A percentile compares a stretch with the other conserved stretches of the same genome.
Conservation (phyloP, 2,113 vertebrate species). For the Oryctolagus cuniculus region DNA sequence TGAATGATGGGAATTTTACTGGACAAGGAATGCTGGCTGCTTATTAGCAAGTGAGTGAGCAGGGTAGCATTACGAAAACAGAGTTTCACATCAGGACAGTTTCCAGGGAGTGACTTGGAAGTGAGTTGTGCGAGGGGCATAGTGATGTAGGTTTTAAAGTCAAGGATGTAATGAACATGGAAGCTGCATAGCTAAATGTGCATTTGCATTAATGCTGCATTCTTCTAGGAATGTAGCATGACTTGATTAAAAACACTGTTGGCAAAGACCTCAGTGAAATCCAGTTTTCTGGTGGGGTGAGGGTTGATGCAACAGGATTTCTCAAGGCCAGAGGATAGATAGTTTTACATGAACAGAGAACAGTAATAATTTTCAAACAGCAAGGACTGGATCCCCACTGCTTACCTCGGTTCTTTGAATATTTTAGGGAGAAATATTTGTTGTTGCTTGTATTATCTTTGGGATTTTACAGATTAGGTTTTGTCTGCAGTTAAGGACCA, state of each 20-base stretch:
- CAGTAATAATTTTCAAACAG: background rate
- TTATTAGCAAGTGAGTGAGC: background rate
- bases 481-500: background rate
- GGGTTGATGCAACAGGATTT: background rate
- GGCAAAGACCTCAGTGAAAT: background rate
- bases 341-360: background rate
- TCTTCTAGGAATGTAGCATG: background rate
- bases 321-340: background rate
- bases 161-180: background rate
- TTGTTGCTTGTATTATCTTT: background rate
- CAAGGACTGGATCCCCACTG: background rate
- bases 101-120: background rate
- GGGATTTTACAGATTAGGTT: background rate
- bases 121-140: background rate
- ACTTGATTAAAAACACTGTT: background rate
- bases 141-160: background rate
- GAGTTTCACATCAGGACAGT: background rate
- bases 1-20: background rate
- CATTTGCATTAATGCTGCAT: background rate
- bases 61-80: background rate
- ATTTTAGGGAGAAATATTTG: background rate
- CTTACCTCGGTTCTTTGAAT: accelerated
- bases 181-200: background rate
- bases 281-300: background rate
- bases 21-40: background rate